phyloP scores from a whole-genome alignment of 2,888 invertebrate genomes.

The Volucella bombylans region DNA sequence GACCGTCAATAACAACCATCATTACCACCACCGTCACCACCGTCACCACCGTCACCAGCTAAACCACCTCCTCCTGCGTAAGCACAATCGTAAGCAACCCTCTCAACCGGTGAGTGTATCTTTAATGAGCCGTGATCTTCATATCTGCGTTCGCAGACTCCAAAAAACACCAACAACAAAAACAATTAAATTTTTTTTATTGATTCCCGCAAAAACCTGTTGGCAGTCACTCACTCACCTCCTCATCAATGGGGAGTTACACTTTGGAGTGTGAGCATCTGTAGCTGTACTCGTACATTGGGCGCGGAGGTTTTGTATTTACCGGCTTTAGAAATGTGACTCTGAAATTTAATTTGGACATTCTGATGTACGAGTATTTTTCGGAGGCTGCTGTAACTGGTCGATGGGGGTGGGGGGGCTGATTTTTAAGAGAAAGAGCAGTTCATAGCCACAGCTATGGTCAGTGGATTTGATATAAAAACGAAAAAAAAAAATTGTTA shows the following conservation, averaged over 20 bases:
- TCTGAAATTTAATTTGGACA: slow-evolving; percentile 39
- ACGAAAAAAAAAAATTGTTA: slow-evolving; percentile 41
- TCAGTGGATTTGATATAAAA: slow-evolving; percentile 8
- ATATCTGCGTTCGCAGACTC: slow-evolving; percentile 1
- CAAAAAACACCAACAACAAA: slow-evolving; percentile 12
- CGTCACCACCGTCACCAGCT: too few species aligned
- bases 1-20: not conserved
- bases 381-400: slow-evolving; percentile 21
- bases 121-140: slow-evolving; percentile 18
- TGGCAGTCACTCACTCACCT: slow-evolving; percentile 37
- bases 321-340: slow-evolving; percentile 46
- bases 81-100: not conserved
- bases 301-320: slow-evolving; percentile 20
- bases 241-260: slow-evolving; percentile 40
- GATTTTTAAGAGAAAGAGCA: slow-evolving; percentile 28
- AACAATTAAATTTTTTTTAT: slow-evolving; percentile 8
- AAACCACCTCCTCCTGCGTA: slow-evolving; percentile 12
- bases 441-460: slow-evolving; percentile 14
- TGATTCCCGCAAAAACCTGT: slow-evolving; percentile 44
- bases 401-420: not conserved
- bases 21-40: too few species aligned
- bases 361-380: slow-evolving; percentile 32
- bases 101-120: slow-evolving; percentile 9
- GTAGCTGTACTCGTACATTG: not conserved
- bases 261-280: slow-evolving; percentile 3